Percentiles rank a stretch among this genome's conserved stretches.
These are phyloP conservation scores for Steinernema hermaphroditum DNA, from an alignment of 2,888 invertebrate genomes.

Conservation along the genomic window DNA sequence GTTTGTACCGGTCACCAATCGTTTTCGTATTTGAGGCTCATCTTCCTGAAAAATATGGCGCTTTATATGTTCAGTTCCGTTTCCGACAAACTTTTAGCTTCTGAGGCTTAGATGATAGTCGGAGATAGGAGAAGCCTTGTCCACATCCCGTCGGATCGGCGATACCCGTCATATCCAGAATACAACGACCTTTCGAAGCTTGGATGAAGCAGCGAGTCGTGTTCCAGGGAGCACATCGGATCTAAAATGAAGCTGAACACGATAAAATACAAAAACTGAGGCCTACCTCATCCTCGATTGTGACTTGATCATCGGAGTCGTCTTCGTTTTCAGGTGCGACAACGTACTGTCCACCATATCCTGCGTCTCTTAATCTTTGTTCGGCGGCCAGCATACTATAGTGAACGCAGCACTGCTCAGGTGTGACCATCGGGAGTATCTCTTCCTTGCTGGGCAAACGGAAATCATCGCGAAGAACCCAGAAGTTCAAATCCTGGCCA, in stretches of 20 bases:
- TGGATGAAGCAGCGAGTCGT: constrained; percentile 96
- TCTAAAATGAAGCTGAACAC: constrained; percentile 44
- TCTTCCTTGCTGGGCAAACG: constrained; percentile 95
- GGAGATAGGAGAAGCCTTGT: constrained; percentile 88
- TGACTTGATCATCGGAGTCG: constrained; percentile 86
- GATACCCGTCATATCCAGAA: constrained; percentile 82
- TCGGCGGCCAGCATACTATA: constrained; percentile 97
- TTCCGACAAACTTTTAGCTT: too few relatives aligned
- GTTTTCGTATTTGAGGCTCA: constrained; percentile 66
- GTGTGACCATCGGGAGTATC: constrained; percentile 95
- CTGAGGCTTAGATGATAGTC: constrained; percentile 93
- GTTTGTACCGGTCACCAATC: constrained; percentile 89
- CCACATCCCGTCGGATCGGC: constrained; percentile 93
- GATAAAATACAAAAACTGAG: not conserved
- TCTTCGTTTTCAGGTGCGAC: constrained; percentile 92
- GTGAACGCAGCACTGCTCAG: constrained; percentile 96
- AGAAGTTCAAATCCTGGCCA: constrained; percentile 53
- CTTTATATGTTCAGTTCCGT: too few relatives aligned
- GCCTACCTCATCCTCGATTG: constrained; percentile 91
- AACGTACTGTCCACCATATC: constrained; percentile 93
- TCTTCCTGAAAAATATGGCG: constrained; percentile 58
- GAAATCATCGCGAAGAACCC: constrained; percentile 69
- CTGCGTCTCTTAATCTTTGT: constrained; percentile 80
- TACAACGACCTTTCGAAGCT: constrained; percentile 91
- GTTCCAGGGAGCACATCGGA: constrained; percentile 98